phyloP scores from a whole-genome alignment of 1,140 invertebrate genomes.

The Bombus balteatus region DNA sequence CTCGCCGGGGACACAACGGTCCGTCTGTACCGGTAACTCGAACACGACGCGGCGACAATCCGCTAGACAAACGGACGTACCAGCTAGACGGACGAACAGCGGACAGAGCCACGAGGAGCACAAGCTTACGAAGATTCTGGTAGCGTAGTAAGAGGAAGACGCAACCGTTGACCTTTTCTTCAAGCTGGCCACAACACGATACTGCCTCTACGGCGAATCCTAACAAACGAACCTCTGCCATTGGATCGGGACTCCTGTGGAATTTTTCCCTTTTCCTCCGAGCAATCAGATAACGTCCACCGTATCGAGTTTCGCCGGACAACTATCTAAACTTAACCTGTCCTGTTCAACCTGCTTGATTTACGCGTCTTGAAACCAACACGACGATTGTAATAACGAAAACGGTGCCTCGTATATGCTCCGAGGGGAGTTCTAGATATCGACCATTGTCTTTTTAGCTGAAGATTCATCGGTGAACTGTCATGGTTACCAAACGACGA shows the following conservation, averaged over 20 bases:
- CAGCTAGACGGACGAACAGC: constrained; percentile 38
- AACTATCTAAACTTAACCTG: neutral
- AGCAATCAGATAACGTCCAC: constrained; percentile 59
- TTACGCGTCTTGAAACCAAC: neutral
- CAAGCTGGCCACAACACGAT: constrained; percentile 15
- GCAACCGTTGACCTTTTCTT: constrained; percentile 66
- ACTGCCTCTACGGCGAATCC: constrained; percentile 22
- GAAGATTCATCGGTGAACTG: constrained; percentile 18
- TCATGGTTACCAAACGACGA: no score
- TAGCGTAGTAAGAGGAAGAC: constrained; percentile 30
- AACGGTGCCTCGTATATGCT: neutral
- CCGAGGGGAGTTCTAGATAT: neutral
- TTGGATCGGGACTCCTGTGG: neutral
- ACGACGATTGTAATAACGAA: constrained; percentile 24
- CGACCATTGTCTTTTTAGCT: neutral
- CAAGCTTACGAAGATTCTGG: neutral
- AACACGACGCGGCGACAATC: constrained; percentile 60
- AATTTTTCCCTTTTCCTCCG: neutral
- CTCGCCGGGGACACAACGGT: constrained; percentile 64
- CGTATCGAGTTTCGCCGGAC: constrained; percentile 49
- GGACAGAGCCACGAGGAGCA: neutral
- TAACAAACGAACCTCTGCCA: neutral
- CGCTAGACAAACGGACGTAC: constrained; percentile 64
- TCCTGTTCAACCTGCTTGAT: neutral
- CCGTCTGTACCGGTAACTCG: constrained; percentile 68